Percentiles rank a stretch among this genome's conserved stretches.
Conservation (phyloP, 2,888 invertebrate species). For the Zhengitettix transpicula region DNA sequence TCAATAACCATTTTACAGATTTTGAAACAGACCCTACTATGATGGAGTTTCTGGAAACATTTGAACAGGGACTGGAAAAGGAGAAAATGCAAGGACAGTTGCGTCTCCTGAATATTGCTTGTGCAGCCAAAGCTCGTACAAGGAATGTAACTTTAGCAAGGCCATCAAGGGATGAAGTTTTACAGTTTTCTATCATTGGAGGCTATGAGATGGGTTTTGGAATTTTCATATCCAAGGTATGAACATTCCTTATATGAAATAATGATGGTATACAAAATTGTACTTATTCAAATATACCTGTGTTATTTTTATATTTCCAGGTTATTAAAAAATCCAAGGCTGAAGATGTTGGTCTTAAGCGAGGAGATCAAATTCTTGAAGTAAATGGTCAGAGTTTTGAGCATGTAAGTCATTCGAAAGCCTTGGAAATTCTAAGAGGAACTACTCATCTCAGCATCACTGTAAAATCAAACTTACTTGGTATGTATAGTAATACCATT, state of each 20-base stretch:
- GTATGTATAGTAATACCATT: slow-evolving; percentile 22
- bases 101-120: slow-evolving; percentile 80
- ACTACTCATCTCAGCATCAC: slow-evolving; percentile 93
- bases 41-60: slow-evolving; percentile 90
- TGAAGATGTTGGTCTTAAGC: slow-evolving; percentile 86
- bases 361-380: slow-evolving; percentile 95
- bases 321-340: slow-evolving; percentile 88
- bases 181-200: slow-evolving; percentile 87
- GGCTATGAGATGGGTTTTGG: slow-evolving; percentile 77
- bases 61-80: slow-evolving; percentile 68
- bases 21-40: slow-evolving; percentile 91
- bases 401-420: slow-evolving; percentile 78
- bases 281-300: neutral
- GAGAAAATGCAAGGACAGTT: slow-evolving; percentile 67
- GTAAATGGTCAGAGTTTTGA: slow-evolving; percentile 95
- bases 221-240: slow-evolving; percentile 74
- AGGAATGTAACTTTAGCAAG: slow-evolving; percentile 83
- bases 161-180: slow-evolving; percentile 79
- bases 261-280: neutral
- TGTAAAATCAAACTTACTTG: slow-evolving; percentile 89
- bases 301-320: slow-evolving; percentile 14
- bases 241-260: neutral
- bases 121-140: slow-evolving; percentile 88
- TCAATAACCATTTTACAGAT: slow-evolving; percentile 96
- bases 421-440: slow-evolving; percentile 80